Evolutionary conservation across 2,888 invertebrate species (phyloP).

Genomic region (Meta bourneti): DNA sequence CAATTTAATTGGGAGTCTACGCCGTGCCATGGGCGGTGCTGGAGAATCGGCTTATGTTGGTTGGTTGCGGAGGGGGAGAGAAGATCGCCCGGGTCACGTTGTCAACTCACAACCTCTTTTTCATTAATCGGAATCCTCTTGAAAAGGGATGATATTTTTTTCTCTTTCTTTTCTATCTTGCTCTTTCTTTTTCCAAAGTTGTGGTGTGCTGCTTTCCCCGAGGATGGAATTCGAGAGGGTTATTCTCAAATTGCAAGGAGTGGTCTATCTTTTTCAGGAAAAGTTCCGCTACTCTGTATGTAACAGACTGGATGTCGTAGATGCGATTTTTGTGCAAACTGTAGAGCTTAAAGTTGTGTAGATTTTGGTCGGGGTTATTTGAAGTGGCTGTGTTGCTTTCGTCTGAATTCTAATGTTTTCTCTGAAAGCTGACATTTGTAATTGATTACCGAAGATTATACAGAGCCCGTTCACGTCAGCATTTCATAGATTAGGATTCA

Average conservation of each 20-base stretch:
- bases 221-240: background rate
- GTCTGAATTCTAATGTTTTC: no score
- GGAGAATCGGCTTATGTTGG: conserved; percentile 67
- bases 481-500: no score
- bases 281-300: no score
- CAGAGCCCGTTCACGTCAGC: no score
- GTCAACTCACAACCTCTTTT: conserved; percentile 70
- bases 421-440: no score
- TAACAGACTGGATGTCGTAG: no score
- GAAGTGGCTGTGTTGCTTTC: no score
- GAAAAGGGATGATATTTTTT: background rate
- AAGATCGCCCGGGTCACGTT: conserved; percentile 65
- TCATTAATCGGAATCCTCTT: conserved; percentile 71
- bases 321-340: no score
- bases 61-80: conserved; percentile 43
- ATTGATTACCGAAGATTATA: no score
- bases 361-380: no score
- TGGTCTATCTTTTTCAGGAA: background rate
- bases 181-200: conserved; percentile 5
- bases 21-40: conserved; percentile 39
- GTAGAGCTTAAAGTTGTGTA: no score
- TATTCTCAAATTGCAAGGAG: conserved; percentile 28
- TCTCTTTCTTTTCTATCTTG: background rate
- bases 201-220: background rate
- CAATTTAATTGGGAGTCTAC: conserved; percentile 72